Evolutionary conservation across 2,888 invertebrate genomes (phyloP), one percentile per base, ranked within the genome.

Genomic region (Drosophila pseudotakahashii): DNA sequence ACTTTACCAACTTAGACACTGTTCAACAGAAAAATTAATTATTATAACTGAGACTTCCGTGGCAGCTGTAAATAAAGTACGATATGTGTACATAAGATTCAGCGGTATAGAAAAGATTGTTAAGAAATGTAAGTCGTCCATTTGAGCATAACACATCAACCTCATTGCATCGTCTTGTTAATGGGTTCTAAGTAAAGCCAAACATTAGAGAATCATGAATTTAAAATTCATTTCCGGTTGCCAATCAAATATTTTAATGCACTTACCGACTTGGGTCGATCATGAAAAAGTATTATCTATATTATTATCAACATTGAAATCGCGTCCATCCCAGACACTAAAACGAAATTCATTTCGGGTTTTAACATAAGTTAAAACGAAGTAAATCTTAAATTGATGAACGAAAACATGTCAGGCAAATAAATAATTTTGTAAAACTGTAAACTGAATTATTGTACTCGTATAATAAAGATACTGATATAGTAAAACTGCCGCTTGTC

Each of bases 111-210:
- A 23, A 34, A 37, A 45, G 44, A 73, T 70, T 73, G 55, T 72
- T 73, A 55, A 26, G 54, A 67, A 73, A 55, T 66, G 37, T 23
- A 75, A 70, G 79, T 81, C 85, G 85, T 87, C 79, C 79, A 79
- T 70, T 60, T 62, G 64, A 79, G 47, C 68, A 73, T 54, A 62
- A 62, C 77, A 77, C 76, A 23, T 64, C 52, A 73, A 82, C 55
- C 61, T 80, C 53, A 78, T 66, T 72, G 70, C 78, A 68, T 74
- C 75, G 72, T 69, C 51, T 80, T 79, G 70, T 70, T 79, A 71
- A 75, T 66, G 71, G 71, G 61, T 60, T 54, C 50, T 50, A 54
- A 50, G 48, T 51, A 51, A 68, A 45, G 75, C 75, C 72, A 73
- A 73, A 66, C 37, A 73, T 51, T 54, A 42, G 11, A 68, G 41